Evolutionary conservation across 2,888 invertebrate genomes (phyloP), one percentile per base, ranked within the genome.

Genomic region (Luffia ferchaultella): DNA sequence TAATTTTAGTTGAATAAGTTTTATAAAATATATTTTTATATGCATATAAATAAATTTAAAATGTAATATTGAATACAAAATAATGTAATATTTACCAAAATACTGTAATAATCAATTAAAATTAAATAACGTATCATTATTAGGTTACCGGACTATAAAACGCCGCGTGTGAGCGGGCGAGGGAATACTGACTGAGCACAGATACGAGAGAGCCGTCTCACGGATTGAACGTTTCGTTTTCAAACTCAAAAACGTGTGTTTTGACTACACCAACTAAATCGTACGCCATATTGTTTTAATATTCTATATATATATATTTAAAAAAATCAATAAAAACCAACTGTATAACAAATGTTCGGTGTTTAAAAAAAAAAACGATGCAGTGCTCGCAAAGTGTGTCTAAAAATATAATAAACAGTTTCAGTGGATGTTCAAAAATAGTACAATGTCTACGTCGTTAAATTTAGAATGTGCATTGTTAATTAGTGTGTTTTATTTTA

Each of bases 251-350:
- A 65, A 65, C 67, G 70, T 71, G 72, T 71, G 66, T 67, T 73
- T 71, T 68, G 68, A 71, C 70, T 30, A 30, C 72, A 71, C 73
- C 72, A 71, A 68, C 68, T 70, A 69, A 73, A 73, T 64, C 67
- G 63, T 61, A 64, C 76, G 79, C 78, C 78, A 77, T 78, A 76
- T 78, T 78, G 77, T 68, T 68, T 75, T 69, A 68, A 68, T 70
- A 60, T 60, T 62, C 61, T 54, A 61, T 63, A 59, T 60, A 61
- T 63, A 61, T 54, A 60, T 63, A 66, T 60, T 60, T 58, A 56
- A 55, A 58, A 60, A 58, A 50, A 57, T 54, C n/a, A n/a, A n/a
- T n/a, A n/a, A n/a, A n/a, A n/a, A n/a, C n/a, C n/a, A n/a, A n/a
- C n/a, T n/a, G n/a, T n/a, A n/a, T n/a, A n/a, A n/a, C n/a, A n/a